These are phyloP conservation scores for Seriola rivoliana DNA, from an alignment of 2,113 vertebrate species.

Conservation along the genomic window DNA sequence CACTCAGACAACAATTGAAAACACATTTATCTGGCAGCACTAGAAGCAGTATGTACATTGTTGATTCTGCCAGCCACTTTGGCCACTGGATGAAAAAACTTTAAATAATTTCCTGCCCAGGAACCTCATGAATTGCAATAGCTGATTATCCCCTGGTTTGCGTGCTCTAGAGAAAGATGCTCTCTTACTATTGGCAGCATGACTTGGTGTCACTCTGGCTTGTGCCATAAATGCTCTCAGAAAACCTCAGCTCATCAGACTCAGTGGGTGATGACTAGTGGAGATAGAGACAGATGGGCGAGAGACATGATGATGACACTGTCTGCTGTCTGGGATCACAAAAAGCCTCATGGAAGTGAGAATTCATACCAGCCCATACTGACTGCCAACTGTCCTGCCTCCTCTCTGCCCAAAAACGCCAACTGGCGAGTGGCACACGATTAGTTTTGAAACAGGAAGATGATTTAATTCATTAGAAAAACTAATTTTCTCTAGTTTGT, in stretches of 20 bases:
- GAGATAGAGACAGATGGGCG: constrained; percentile 80
- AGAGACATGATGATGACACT: constrained; percentile 80
- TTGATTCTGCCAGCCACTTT: constrained; percentile 15
- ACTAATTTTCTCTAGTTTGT: neutral
- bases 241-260: constrained; percentile 77
- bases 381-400: constrained; percentile 77
- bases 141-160: constrained; percentile 31
- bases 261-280: constrained; percentile 77
- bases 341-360: constrained; percentile 83
- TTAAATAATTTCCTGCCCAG: constrained; percentile 2
- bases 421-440: constrained; percentile 60
- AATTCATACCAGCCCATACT: constrained; percentile 75
- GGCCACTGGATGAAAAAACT: constrained; percentile 8
- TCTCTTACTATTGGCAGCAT: constrained; percentile 62
- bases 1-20: constrained; percentile 3
- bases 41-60: neutral
- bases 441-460: constrained; percentile 48
- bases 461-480: constrained; percentile 28
- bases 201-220: constrained; percentile 69
- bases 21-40: constrained; percentile 1
- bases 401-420: constrained; percentile 64
- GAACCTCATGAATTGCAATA: constrained; percentile 18
- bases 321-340: constrained; percentile 83
- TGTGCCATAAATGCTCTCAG: constrained; percentile 71
- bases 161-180: constrained; percentile 44